Evolutionary conservation across 2,888 invertebrate genomes (phyloP).

Genomic region (Sesia bembeciformis): DNA sequence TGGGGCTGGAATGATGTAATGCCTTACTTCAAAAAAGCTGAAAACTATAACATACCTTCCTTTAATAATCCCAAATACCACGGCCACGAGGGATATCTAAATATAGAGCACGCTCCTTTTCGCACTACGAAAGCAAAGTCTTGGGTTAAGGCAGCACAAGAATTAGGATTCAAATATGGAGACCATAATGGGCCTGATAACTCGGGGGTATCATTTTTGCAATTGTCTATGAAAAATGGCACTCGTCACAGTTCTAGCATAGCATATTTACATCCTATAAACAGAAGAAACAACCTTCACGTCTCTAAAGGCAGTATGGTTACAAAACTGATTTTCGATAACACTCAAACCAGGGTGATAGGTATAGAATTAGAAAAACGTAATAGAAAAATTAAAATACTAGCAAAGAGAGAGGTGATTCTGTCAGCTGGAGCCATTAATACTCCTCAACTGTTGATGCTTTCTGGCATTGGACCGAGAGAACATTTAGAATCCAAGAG

Average conservation of each 20-base stretch:
- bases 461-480: slow-evolving; percentile 84
- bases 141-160: slow-evolving; percentile 76
- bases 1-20: slow-evolving; percentile 84
- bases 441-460: slow-evolving; percentile 84
- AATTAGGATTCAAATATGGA: slow-evolving; percentile 73
- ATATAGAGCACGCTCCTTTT: slow-evolving; percentile 69
- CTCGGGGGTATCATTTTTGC: slow-evolving; percentile 76
- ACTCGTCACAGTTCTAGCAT: slow-evolving; percentile 79
- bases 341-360: slow-evolving; percentile 66
- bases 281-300: slow-evolving; percentile 75
- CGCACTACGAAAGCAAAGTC: slow-evolving; percentile 65
- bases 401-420: slow-evolving; percentile 82
- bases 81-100: slow-evolving; percentile 70
- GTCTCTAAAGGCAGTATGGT: slow-evolving; percentile 76
- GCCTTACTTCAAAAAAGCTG: slow-evolving; percentile 85
- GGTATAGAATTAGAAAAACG: slow-evolving; percentile 76
- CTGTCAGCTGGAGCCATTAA: slow-evolving; percentile 84
- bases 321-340: slow-evolving; percentile 73
- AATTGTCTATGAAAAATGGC: slow-evolving; percentile 78
- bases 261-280: slow-evolving; percentile 78
- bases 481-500: slow-evolving; percentile 71
- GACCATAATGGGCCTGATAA: slow-evolving; percentile 78
- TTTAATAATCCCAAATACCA: slow-evolving; percentile 70
- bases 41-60: slow-evolving; percentile 78
- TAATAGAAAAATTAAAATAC: slow-evolving; percentile 63